Percentiles rank a stretch among this genome's conserved stretches.
Evolutionary conservation across 1,140 invertebrate genomes (phyloP).

Genomic region (Gonatopus flavifemur): DNA sequence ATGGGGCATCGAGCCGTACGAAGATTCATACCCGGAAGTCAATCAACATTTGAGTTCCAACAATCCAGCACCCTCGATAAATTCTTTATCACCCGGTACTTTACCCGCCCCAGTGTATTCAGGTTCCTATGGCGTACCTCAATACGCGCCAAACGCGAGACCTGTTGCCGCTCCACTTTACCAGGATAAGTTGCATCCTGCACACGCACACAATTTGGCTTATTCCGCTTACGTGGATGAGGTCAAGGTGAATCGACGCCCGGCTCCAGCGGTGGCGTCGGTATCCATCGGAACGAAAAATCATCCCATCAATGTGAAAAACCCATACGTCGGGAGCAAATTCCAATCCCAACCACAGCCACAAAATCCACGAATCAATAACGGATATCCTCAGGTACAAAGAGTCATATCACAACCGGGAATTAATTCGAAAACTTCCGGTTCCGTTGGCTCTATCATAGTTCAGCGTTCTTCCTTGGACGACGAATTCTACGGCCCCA

Average conservation of each 20-base stretch:
- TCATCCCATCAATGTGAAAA: slow-evolving; percentile 5
- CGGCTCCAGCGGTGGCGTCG: background rate
- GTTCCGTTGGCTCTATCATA: slow-evolving; percentile 4
- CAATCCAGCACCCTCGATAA: slow-evolving; percentile 6
- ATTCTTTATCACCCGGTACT: background rate
- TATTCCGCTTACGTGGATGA: slow-evolving; percentile 45
- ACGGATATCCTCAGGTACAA: slow-evolving; percentile 4
- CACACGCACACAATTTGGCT: slow-evolving; percentile 41
- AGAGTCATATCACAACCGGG: slow-evolving; percentile 3
- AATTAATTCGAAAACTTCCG: background rate
- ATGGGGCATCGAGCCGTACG: slow-evolving; percentile 53
- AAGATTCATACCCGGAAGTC: slow-evolving; percentile 40
- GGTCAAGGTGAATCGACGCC: slow-evolving; percentile 28
- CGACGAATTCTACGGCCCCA: slow-evolving; percentile 78
- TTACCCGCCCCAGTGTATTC: slow-evolving; percentile 24
- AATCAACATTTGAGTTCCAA: too few species aligned
- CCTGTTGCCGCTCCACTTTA: slow-evolving; percentile 17
- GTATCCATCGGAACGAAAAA: background rate
- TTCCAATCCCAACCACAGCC: background rate
- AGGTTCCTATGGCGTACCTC: slow-evolving; percentile 24
- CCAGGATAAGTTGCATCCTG: slow-evolving; percentile 24
- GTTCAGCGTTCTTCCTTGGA: too few species aligned
- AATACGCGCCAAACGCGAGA: slow-evolving; percentile 26
- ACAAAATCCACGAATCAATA: too few species aligned
- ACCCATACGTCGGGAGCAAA: slow-evolving; percentile 15